Evolutionary conservation across 2,113 vertebrate species (phyloP).

Genomic region (Nyctibius bracteatus): DNA sequence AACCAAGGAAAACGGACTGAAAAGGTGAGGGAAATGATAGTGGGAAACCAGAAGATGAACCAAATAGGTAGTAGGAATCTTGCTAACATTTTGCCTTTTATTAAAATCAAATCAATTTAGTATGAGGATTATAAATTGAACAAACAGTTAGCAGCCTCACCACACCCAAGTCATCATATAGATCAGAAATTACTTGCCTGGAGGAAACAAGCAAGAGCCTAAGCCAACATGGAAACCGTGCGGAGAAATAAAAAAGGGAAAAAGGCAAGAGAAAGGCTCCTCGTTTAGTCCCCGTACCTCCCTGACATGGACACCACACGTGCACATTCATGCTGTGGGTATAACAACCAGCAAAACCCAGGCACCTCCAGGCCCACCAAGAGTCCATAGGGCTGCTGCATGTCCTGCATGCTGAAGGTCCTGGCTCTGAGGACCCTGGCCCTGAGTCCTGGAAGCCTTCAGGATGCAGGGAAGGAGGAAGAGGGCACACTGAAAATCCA

Average conservation of each 20-base stretch:
- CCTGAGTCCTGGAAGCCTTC: not conserved
- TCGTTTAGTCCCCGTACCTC: not conserved
- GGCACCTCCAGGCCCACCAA: not conserved
- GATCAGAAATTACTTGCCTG: not conserved
- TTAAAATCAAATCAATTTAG: not conserved
- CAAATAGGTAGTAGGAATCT: not conserved
- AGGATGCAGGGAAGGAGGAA: not conserved
- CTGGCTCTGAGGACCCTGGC: too few species aligned
- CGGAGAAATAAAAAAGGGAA: not conserved
- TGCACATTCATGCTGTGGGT: not conserved
- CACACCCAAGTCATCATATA: not conserved
- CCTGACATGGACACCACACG: not conserved
- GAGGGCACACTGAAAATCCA: rapidly evolving
- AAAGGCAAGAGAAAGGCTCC: not conserved
- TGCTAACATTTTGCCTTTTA: not conserved
- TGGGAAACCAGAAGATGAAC: not conserved
- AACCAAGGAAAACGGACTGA: not conserved
- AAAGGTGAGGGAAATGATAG: not conserved
- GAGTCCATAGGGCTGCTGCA: not conserved
- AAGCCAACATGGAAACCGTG: not conserved
- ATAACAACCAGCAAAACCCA: not conserved
- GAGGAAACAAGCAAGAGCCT: not conserved
- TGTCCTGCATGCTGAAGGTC: not conserved
- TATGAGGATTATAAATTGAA: not conserved
- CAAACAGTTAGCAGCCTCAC: not conserved